Conservation (phyloP, 1,140 invertebrate genomes). For the Teleopsis dalmanni region DNA sequence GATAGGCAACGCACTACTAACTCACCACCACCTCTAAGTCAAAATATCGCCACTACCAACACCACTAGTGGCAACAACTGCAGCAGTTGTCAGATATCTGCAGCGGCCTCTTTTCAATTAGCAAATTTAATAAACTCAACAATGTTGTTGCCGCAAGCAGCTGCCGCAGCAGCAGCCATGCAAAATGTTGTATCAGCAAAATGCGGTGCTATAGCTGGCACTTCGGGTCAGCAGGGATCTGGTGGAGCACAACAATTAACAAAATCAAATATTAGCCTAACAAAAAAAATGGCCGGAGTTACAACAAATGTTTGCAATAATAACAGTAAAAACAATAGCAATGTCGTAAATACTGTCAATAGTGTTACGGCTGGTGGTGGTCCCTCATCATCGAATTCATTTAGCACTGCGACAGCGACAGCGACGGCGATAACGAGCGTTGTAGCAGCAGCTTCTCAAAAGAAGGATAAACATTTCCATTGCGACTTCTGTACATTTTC, state of each 20-base stretch:
- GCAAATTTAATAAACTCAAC: conserved; percentile 27
- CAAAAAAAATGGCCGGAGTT: too few species aligned
- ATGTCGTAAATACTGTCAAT: too few species aligned
- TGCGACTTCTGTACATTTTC: conserved; percentile 40
- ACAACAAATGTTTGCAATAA: too few species aligned
- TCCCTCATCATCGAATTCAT: too few species aligned
- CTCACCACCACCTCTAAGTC: background rate
- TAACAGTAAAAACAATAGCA: conserved; percentile 13
- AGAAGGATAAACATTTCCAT: conserved; percentile 23
- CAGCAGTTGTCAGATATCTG: conserved; percentile 36
- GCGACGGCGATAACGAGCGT: background rate
- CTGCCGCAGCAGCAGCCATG: background rate
- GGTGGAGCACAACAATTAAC: too few species aligned
- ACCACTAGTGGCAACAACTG: conserved; percentile 22
- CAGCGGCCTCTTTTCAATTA: conserved; percentile 36
- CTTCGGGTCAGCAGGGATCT: too few species aligned
- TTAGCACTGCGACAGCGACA: too few species aligned
- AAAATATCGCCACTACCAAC: conserved; percentile 14
- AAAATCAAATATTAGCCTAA: too few species aligned
- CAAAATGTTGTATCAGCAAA: background rate
- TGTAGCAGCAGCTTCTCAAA: conserved; percentile 1
- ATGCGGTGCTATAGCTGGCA: too few species aligned
- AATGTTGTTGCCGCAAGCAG: conserved; percentile 23
- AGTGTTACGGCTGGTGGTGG: too few species aligned
- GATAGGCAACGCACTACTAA: conserved; percentile 4